Base-by-base conservation (phyloP, 2,888 invertebrate species). In the Aleiodes alternator region DNA sequence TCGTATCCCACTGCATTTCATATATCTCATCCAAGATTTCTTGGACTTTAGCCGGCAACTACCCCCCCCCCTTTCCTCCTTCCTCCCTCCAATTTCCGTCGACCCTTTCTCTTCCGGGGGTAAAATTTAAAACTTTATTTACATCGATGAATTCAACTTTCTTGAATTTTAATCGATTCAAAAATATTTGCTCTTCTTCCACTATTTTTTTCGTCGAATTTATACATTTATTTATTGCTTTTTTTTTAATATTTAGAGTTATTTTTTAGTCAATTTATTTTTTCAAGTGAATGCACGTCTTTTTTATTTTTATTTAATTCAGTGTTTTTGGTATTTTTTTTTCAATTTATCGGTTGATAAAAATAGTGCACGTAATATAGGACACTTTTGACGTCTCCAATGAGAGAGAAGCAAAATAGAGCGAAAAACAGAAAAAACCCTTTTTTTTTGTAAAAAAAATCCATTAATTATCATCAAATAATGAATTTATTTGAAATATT, bases 101-200 rank as follows among this genome's bases (percentile, higher is more conserved):
- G 9, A 8, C 43, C 11, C 43, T 43, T 43, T 43, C 43, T 43
- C 9, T 43, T 43, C 11, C 7, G 43, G 9, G 34, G 64, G 9
- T 23, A 61, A 51, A 71, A 61, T 12, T 69, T 56, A 14, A 34
- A 34, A 69, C 51, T 34, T 69, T 53, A 69, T 69, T 59, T 59
- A 34, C 59, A 59, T n/a, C 59, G 38, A 38, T 59, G 59, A n/a
- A 31, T 34, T 59, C 34, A 43, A 7, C 8, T 59, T 31, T 29
- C 7, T 6, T 34, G 31, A 3, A 11, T 29, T 8, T 34, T 59
- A 34, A 59, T 59, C 59, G 34, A 34, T 38, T 59, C 3, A 12
- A 34, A 59, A 59, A 34, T 59, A 59, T 59, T n/a, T 51, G 5
- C 51, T n/a, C 51, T 55, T 7, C 14, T 23, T 23, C 23, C 23